These are phyloP conservation scores for Eretmocerus hayati DNA, from an alignment of 2,888 invertebrate genomes.

Conservation along the genomic window DNA sequence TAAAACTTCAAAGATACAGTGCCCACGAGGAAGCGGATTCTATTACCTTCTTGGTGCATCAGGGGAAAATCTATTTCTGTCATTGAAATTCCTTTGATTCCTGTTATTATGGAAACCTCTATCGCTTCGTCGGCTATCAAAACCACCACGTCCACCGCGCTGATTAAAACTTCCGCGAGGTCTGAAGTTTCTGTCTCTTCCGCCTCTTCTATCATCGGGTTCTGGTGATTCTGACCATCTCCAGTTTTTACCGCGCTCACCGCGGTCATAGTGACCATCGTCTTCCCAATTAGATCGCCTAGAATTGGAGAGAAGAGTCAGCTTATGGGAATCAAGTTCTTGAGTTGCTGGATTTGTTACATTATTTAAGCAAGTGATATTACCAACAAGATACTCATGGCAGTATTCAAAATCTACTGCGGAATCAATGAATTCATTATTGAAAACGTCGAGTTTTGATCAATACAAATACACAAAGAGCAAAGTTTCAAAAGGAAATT, in stretches of 20 bases:
- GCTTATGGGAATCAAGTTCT: too few relatives aligned
- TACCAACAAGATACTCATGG: too few relatives aligned
- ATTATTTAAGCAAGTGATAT: too few relatives aligned
- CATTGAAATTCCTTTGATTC: constrained; percentile 11
- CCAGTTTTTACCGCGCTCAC: constrained; percentile 54
- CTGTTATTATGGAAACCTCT: constrained; percentile 15
- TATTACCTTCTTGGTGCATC: too few relatives aligned
- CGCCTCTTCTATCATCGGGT: constrained; percentile 30
- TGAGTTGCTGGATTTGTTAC: too few relatives aligned
- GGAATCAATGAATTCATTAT: too few relatives aligned
- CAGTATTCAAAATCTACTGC: too few relatives aligned
- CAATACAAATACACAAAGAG: too few relatives aligned
- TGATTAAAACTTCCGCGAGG: constrained; percentile 13
- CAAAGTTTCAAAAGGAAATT: too few relatives aligned
- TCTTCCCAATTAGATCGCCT: constrained; percentile 38
- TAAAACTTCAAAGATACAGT: too few relatives aligned
- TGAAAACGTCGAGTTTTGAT: too few relatives aligned
- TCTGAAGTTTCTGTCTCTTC: constrained; percentile 12
- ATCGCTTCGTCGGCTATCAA: constrained; percentile 16
- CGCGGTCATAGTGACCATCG: constrained; percentile 30
- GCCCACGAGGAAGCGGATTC: constrained; percentile 5
- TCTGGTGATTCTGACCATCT: constrained; percentile 76
- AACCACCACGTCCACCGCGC: constrained; percentile 15
- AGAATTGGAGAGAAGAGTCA: neutral
- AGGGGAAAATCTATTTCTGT: constrained; percentile 10